A percentile compares a stretch with the other conserved stretches of the same genome.
phyloP scores from a whole-genome alignment of 2,797 vertebrate species.

The Tragelaphus eurycerus region DNA sequence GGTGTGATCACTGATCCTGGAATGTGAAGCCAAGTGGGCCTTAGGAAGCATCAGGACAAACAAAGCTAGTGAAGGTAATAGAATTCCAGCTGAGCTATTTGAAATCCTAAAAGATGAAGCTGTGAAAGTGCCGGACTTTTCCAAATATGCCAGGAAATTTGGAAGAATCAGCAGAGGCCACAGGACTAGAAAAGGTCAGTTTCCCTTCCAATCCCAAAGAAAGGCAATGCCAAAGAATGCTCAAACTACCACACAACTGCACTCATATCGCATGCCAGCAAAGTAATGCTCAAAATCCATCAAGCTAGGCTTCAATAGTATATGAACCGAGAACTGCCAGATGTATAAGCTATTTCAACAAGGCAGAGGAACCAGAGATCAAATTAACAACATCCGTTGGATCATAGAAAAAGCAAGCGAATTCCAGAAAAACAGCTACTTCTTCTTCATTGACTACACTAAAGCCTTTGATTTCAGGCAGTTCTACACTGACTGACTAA shows the following conservation, averaged over 20 bases:
- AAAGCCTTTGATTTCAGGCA: background rate
- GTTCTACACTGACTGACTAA: background rate
- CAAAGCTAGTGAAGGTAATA: background rate
- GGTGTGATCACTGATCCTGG: background rate
- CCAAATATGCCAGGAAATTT: background rate
- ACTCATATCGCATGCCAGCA: background rate
- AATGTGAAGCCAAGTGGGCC: background rate
- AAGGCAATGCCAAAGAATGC: background rate
- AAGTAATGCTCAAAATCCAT: background rate
- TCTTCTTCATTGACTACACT: background rate
- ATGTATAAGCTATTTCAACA: background rate
- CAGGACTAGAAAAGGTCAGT: background rate
- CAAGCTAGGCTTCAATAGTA: background rate
- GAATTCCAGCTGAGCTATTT: background rate
- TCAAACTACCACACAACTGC: background rate
- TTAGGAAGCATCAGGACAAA: background rate
- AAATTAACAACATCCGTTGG: background rate
- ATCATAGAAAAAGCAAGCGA: background rate
- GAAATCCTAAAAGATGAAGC: background rate
- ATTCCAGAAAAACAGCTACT: background rate
- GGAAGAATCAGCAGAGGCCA: background rate
- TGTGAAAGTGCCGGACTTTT: background rate
- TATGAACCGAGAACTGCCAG: background rate
- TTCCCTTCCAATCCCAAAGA: background rate
- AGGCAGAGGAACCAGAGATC: background rate